Evolutionary conservation across 2,113 vertebrate species (phyloP), one percentile per base, ranked within the genome.

Genomic region (Bagarius yarrelli): DNA sequence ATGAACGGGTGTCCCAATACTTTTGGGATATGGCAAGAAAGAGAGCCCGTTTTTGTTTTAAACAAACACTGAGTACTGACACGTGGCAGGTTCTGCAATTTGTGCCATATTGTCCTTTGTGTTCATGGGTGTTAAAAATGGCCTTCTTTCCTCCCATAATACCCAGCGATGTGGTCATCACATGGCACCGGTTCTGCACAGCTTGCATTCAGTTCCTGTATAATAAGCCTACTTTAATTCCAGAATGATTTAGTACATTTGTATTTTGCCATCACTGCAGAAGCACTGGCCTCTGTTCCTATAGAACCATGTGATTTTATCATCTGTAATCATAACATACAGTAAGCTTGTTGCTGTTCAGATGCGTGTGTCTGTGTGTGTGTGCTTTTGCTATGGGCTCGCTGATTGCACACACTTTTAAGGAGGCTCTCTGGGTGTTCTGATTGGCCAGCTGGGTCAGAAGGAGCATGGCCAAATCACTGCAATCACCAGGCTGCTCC

Each of bases 401-500:
- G 53, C 67, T 92, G 92, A 92, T 92, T 93, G 88, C 87, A 86
- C n/a, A 23, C 40, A 56, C 56, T 83, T 15, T 81, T 59, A 83
- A 78, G 73, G 85, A 88, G 85, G 79, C 92, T 88, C 84, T 89
- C 86, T 79, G 85, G 78, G 79, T 66, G 16, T 85, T 90, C 85
- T 92, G 92, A 93, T 93, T 92, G 91, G 92, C 89, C 53, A 84
- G 85, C 79, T 56, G 84, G 81, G 87, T 89, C 89, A 88, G 83
- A 85, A 85, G 85, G 89, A 89, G 87, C 87, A 79, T 83, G 85
- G 85, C 89, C 87, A 89, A 92, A 91, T 93, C 89, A 89, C 87
- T 85, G 90, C 92, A 92, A 92, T 92, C 92, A 92, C 89, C 86
- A 85, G 85, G 87, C 91, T 90, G 86, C 87, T 88, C 86, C 87